Evolutionary conservation across 2,888 invertebrate species (phyloP), one percentile per base, ranked within the genome.

Genomic region (Anthophora plumipes): DNA sequence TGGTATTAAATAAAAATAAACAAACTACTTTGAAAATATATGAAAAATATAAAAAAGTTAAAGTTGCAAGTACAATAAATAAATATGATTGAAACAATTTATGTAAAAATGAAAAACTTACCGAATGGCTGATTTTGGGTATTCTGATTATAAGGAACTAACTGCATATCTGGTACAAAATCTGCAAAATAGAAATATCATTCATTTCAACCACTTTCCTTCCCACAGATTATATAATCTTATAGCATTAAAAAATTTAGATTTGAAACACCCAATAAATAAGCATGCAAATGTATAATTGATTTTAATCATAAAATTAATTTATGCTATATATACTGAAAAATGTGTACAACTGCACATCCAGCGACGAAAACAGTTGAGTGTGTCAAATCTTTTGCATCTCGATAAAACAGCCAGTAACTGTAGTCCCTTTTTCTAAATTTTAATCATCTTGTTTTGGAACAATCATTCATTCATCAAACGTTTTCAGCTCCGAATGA

Each of bases 91-190:
- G 8, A 39, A 61, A 22, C n/a, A 17, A 61, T n/a, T n/a, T n/a
- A 55, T 17, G 50, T 43, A 4, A n/a, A 48, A 46, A 61, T 37
- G 12, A 43, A 8, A 55, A 61, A 85, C 86, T n/a, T 85, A 91
- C 91, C 90, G 78, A 90, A 81, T 54, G 86, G 75, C 69, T 90
- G 83, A 75, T 84, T 88, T 84, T 87, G 90, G 68, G 85, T 85
- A 80, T 87, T 87, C 67, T 87, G 88, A 87, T 80, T 83, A 72
- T 87, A 90, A 37, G 90, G 83, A 70, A 89, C 80, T 83, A 87
- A 83, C 76, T 88, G 88, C 75, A 85, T 87, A 64, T 91, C 89
- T 75, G 89, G 82, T 68, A 77, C 63, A 71, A 81, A 86, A 80
- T 91, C 90, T 89, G 82, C 17, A 83, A 84, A 54, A 78, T 37